phyloP scores from a whole-genome alignment of 1,140 invertebrate genomes.

The Drosophila sulfurigaster region DNA sequence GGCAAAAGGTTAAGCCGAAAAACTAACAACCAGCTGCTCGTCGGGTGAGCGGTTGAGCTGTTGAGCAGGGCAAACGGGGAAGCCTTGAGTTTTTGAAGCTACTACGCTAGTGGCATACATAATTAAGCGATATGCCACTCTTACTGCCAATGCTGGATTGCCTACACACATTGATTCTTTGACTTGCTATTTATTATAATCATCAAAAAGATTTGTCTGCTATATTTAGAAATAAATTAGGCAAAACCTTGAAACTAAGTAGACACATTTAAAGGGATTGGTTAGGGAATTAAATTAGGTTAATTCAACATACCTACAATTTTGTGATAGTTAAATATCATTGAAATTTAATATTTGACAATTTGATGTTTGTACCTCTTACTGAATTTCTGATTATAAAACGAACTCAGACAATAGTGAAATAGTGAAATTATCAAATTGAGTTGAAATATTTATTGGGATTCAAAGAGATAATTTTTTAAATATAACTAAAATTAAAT shows the following conservation, averaged over 20 bases:
- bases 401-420: no score
- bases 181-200: constrained; percentile 2
- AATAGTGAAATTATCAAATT: no score
- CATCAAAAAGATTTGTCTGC: neutral
- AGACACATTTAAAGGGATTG: neutral
- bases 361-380: no score
- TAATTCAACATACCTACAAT: no score
- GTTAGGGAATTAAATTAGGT: no score
- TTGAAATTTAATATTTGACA: no score
- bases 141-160: constrained; percentile 40
- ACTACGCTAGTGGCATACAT: constrained; percentile 71
- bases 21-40: constrained; percentile 64
- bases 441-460: no score
- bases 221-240: constrained; percentile 6
- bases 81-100: constrained; percentile 30
- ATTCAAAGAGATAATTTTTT: no score
- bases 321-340: no score
- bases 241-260: neutral
- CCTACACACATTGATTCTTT: constrained; percentile 70
- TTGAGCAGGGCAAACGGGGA: neutral
- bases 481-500: no score
- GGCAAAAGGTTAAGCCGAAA: constrained; percentile 80
- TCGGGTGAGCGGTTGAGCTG: neutral
- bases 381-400: no score
- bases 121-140: constrained; percentile 61